phyloP scores from a whole-genome alignment of 2,888 invertebrate genomes.

The Nomada fabriciana region DNA sequence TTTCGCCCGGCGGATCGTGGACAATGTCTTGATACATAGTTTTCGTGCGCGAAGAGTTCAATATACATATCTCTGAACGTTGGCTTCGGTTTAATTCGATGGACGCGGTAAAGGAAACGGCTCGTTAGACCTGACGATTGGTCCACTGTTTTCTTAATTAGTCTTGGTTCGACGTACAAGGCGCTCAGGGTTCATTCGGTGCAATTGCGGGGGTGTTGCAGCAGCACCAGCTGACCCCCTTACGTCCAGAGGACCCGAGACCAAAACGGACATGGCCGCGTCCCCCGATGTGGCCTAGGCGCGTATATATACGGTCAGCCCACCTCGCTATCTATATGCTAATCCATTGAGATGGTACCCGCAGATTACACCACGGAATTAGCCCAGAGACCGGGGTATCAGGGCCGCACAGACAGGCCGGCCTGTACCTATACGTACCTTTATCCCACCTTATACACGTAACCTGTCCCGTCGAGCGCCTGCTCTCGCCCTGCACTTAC shows the following conservation, averaged over 20 bases:
- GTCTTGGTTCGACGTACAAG: constrained; percentile 26
- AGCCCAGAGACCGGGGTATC: constrained; percentile 81
- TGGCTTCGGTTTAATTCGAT: too few species aligned
- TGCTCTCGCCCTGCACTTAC: constrained; percentile 67
- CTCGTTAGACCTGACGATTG: constrained; percentile 29
- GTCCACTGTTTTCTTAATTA: constrained; percentile 57
- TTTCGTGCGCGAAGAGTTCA: neutral
- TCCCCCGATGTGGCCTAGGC: constrained; percentile 74
- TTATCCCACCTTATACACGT: constrained; percentile 79
- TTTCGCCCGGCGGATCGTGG: neutral
- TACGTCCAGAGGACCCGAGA: constrained; percentile 72
- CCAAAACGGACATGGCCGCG: constrained; percentile 78
- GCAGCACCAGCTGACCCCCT: constrained; percentile 68
- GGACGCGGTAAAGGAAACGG: constrained; percentile 5
- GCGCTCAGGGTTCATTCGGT: constrained; percentile 48
- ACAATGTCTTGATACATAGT: neutral
- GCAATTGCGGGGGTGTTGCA: constrained; percentile 63
- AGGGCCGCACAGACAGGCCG: constrained; percentile 78
- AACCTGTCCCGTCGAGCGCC: constrained; percentile 69
- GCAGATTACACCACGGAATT: constrained; percentile 84
- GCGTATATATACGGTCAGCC: constrained; percentile 78
- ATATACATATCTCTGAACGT: neutral
- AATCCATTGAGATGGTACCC: constrained; percentile 84
- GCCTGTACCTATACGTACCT: constrained; percentile 73
- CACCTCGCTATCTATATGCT: constrained; percentile 84